Base-by-base conservation (phyloP, 2,797 vertebrate species). In the Gymnoscopelus braueri region DNA sequence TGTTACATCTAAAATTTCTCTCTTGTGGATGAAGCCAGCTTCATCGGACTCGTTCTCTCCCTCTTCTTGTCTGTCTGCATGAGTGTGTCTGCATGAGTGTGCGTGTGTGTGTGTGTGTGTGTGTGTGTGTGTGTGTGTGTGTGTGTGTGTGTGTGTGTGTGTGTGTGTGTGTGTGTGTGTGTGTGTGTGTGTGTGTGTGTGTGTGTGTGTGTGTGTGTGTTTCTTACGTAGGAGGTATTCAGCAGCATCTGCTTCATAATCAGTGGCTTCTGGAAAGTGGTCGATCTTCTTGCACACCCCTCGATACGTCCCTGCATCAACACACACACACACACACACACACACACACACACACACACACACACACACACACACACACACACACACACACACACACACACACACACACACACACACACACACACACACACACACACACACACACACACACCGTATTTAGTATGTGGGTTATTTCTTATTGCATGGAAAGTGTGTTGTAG, bases 241-340 rank as follows among this genome's bases (percentile, higher is more conserved):
- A 0, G 97, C 97, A 0, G 97, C 96, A 64, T 99, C 98, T 52
- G 98, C 97, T 74, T 99, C 97, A 1, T 98, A 98, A 82, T 99
- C 98, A 1, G 96, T 96, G 60, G 98, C 97, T 79, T 99, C 97
- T 0, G 97, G 98, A 84, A 99, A 99, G 91, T 99, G 97, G 85
- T 99, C 97, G 48, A 99, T 99, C 91, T 97, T 98, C 96, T 99
- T 99, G 92, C 98, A 99, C 75, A 99, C 95, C 9, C 98, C 98
- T 89, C 96, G 95, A 91, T 97, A 98, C 2, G 96, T 94, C 84
- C 98, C 98, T 99, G 94, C 54, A 72, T 80, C 80, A 49, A 84
- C 69, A 82, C 69, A 87, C 50, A 3, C 49, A 13, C 49, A 4
- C 50, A 4, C 50, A 51, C 50, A 13, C 50, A 51, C 50, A 13